phyloP scores from a whole-genome alignment of 2,113 vertebrate genomes.

The Psettodes erumei region DNA sequence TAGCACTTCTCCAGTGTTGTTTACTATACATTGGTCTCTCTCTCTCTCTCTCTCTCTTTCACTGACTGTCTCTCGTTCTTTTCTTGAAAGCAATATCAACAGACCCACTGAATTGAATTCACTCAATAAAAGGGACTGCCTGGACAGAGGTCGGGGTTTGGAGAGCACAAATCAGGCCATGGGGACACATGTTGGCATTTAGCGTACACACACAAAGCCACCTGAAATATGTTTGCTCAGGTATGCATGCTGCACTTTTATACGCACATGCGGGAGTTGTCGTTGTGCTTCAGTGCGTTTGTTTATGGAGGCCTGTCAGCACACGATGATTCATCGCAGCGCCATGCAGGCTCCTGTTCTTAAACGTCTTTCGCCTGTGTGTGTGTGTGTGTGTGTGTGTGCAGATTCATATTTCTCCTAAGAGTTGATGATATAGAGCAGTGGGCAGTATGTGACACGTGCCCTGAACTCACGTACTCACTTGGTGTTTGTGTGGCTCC shows the following conservation, averaged over 20 bases:
- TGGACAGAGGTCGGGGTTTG: constrained; percentile 29
- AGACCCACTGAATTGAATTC: constrained; percentile 44
- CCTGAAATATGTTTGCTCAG: constrained; percentile 41
- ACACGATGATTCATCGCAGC: constrained; percentile 47
- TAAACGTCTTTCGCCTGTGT: not conserved
- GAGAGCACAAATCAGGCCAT: constrained; percentile 59
- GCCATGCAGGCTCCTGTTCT: constrained; percentile 12
- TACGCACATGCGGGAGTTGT: constrained; percentile 46
- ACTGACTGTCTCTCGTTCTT: not conserved
- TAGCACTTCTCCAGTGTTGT: constrained; percentile 4
- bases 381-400: constrained; percentile 37
- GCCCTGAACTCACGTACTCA: constrained; percentile 1
- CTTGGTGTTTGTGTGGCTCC: not conserved
- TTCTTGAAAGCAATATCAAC: constrained; percentile 46
- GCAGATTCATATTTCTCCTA: constrained; percentile 28
- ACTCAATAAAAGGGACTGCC: constrained; percentile 61
- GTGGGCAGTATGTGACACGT: not conserved
- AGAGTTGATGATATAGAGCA: constrained; percentile 28
- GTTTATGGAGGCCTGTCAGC: constrained; percentile 63
- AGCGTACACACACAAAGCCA: constrained; percentile 19
- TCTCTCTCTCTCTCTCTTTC: not conserved
- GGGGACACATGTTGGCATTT: constrained; percentile 46
- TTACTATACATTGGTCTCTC: constrained; percentile 1
- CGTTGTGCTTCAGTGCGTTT: constrained; percentile 56
- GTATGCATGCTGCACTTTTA: constrained; percentile 39